Evolutionary conservation across 1,140 invertebrate genomes (phyloP), one percentile per base, ranked within the genome.

Genomic region (Triops cancriformis): DNA sequence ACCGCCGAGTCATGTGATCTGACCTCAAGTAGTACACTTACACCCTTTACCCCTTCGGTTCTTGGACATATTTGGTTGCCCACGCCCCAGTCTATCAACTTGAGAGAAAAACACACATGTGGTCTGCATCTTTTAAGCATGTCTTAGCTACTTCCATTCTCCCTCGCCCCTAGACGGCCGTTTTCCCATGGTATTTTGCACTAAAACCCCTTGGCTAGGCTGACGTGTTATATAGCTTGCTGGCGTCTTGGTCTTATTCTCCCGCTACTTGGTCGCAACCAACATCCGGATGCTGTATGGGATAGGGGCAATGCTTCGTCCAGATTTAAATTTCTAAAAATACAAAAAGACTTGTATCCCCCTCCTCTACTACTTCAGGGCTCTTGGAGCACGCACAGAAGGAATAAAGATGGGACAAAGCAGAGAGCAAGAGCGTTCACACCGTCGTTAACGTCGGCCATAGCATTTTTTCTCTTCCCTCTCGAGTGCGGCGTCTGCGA

Each of bases 31-130:
- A 64, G 51, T 64, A 64, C 51, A 64, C 51, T 64, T 64, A n/a
- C 51, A 64, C 51, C 51, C 51, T 23, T 64, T 64, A 37, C 31
- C 31, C 51, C 51, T n/a, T 9, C 18, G 51, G 18, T 23, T 64
- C 51, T 4, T 18, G 23, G 18, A 64, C 51, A 64, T 64, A 64
- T 64, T 64, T 23, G 51, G 51, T 64, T 64, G 31, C 31, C 31
- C 31, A 37, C 0, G 51, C 51, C 51, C 51, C 14, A n/a, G 51
- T 23, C 51, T 64, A 64, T 64, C 51, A 64, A 64, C 51, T 64
- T 64, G 51, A 64, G 51, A 64, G 51, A 64, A 64, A 64, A 64
- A 64, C 51, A 64, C 51, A 64, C 51, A 64, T 64, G 51, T 64
- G 51, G 51, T 64, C 51, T 64, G 51, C 51, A 64, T 64, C 51